These are phyloP conservation scores for Lepidochrysops patricia DNA, from an alignment of 2,888 invertebrate species.

Conservation along the genomic window DNA sequence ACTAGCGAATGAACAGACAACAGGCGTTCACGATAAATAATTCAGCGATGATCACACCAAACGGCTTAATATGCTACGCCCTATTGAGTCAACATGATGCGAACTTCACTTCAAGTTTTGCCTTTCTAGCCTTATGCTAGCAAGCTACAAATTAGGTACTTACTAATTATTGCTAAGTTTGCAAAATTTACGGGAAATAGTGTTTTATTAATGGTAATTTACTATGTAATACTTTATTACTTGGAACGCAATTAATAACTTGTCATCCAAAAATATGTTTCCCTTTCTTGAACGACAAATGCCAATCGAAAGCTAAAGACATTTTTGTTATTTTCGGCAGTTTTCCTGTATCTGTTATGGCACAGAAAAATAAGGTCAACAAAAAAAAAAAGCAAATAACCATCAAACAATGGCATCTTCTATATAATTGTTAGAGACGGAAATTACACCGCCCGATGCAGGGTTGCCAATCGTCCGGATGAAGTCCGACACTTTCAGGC, in stretches of 20 bases:
- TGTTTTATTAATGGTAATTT: background rate
- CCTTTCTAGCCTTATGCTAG: too few relatives aligned
- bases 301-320: background rate
- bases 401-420: slow-evolving; percentile 41
- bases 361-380: background rate
- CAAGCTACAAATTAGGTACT: background rate
- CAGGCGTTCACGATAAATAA: slow-evolving; percentile 5
- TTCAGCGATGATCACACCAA: background rate
- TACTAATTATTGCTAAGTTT: too few relatives aligned
- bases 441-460: slow-evolving; percentile 37
- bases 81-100: background rate
- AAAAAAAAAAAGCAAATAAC: slow-evolving; percentile 24
- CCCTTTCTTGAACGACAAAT: background rate
- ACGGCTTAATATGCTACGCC: background rate
- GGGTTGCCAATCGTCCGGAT: background rate
- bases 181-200: background rate
- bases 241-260: background rate
- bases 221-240: background rate
- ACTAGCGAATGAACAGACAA: background rate
- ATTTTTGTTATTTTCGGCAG: background rate
- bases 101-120: background rate
- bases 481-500: background rate
- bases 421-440: slow-evolving; percentile 49
- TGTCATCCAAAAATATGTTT: background rate
- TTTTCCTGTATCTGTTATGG: background rate